Evolutionary conservation across 2,888 invertebrate genomes (phyloP), one percentile per base, ranked within the genome.

Genomic region (Epicampocera succincta): DNA sequence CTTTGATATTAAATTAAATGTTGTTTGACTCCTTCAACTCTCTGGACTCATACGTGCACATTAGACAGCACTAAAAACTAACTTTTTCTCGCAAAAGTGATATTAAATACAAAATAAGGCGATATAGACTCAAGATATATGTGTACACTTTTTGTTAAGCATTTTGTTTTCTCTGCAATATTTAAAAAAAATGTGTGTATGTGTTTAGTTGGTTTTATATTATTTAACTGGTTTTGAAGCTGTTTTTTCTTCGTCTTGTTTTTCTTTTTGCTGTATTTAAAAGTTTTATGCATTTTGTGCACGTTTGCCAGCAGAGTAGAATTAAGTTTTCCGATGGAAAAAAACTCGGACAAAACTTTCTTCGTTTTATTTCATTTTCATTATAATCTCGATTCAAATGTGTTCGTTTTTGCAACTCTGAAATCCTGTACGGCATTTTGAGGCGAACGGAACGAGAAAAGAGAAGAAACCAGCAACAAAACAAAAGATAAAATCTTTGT

Each of bases 221-320:
- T 33, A 33, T 33, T 33, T 33, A 33, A 33, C 33, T 33, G 33
- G 33, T 8, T 33, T 33, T 33, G 33, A 33, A 33, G 8, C 6
- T 33, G 3, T 44, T 38, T 46, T 54, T 25, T 21, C 9, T 42
- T 48, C 21, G 19, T n/a, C 12, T 42, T 60, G 33, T 48, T 60
- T 56, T 71, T 3, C 8, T 56, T 54, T 52, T 63, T 21, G 29
- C 72, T 54, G 52, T 54, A 40, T 58, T 50, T 33, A 72, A 78
- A 78, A 66, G 29, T 73, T 72, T 79, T 72, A 61, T 79, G 74
- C 56, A 74, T 79, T 74, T 79, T 50, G 48, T 79, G 68, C 68
- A 74, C 73, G 79, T 71, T 71, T 73, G 25, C 54, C 38, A 25
- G 46, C 29, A 73, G 25, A 74, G 48, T 63, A 29, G 40, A 42